A percentile compares a stretch with the other conserved stretches of the same genome.
Conservation (phyloP, 2,888 invertebrate species). For the Plemyria rubiginata region DNA sequence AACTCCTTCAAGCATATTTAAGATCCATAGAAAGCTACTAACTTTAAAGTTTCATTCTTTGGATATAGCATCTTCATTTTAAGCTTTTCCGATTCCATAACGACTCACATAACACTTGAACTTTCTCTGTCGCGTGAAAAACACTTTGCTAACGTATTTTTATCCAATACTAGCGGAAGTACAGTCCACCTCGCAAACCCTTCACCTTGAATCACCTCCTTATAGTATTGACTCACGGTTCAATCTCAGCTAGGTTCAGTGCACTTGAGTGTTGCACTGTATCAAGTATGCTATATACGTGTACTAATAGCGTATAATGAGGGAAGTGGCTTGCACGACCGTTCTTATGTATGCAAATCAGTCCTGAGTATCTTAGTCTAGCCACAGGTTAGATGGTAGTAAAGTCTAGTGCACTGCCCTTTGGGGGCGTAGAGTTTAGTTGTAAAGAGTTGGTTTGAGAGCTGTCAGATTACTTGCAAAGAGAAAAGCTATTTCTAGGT, state of each 20-base stretch:
- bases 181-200: slow-evolving; percentile 15
- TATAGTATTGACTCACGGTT: slow-evolving; percentile 16
- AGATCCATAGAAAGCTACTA: slow-evolving; percentile 2
- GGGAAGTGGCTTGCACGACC: slow-evolving; percentile 47
- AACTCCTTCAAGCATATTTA: slow-evolving; percentile 13
- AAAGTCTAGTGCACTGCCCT: slow-evolving; percentile 21
- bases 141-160: slow-evolving; percentile 27
- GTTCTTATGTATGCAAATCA: slow-evolving; percentile 40
- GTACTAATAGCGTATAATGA: slow-evolving; percentile 47
- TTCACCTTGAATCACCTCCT: not conserved
- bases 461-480: not conserved
- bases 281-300: slow-evolving; percentile 16
- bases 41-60: slow-evolving; percentile 12
- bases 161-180: slow-evolving; percentile 27
- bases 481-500: not conserved
- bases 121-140: slow-evolving; percentile 29
- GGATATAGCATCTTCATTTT: slow-evolving; percentile 10
- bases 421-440: slow-evolving; percentile 14
- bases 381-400: slow-evolving; percentile 20
- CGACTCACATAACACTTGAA: slow-evolving; percentile 18
- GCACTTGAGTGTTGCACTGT: slow-evolving; percentile 19
- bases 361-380: slow-evolving; percentile 34
- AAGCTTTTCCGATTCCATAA: slow-evolving; percentile 16
- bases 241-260: slow-evolving; percentile 4
- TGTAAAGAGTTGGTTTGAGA: not conserved